A percentile compares a stretch with the other conserved stretches of the same genome.
Evolutionary conservation across 2,888 invertebrate genomes (phyloP).

Genomic region (Macaria liturata): DNA sequence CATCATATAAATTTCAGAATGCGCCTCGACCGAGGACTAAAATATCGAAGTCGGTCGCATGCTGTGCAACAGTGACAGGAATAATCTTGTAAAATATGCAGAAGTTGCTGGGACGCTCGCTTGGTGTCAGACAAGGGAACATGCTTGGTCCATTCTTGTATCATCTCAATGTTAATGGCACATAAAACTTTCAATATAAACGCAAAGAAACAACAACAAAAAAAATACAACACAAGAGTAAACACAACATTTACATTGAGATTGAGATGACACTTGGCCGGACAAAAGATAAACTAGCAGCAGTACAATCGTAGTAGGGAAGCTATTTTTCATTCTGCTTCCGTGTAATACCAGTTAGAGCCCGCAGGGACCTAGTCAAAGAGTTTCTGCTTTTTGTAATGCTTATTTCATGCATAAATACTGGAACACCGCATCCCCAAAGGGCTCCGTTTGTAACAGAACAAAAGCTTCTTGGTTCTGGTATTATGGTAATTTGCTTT

Average conservation of each 20-base stretch:
- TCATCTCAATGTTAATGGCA: not conserved
- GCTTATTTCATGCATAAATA: conserved; percentile 21
- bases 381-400: conserved; percentile 14
- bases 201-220: too few relatives aligned
- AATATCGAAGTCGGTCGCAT: conserved; percentile 39
- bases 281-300: not conserved
- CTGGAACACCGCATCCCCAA: conserved; percentile 10
- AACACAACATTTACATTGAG: too few relatives aligned
- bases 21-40: conserved; percentile 38
- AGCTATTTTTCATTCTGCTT: conserved; percentile 5
- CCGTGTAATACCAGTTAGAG: conserved; percentile 4
- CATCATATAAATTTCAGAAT: conserved; percentile 41
- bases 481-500: conserved; percentile 8
- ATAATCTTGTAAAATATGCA: conserved; percentile 41
- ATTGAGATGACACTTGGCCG: too few relatives aligned
- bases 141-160: conserved; percentile 3
- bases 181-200: too few relatives aligned
- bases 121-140: not conserved
- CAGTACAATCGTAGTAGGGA: not conserved
- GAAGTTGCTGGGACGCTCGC: conserved; percentile 12
- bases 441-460: conserved; percentile 9
- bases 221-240: too few relatives aligned
- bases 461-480: conserved; percentile 10
- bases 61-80: conserved; percentile 37
- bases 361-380: conserved; percentile 13